These are phyloP conservation scores for Lepetodrilus schrolli DNA, from an alignment of 2,888 invertebrate species.

Conservation along the genomic window DNA sequence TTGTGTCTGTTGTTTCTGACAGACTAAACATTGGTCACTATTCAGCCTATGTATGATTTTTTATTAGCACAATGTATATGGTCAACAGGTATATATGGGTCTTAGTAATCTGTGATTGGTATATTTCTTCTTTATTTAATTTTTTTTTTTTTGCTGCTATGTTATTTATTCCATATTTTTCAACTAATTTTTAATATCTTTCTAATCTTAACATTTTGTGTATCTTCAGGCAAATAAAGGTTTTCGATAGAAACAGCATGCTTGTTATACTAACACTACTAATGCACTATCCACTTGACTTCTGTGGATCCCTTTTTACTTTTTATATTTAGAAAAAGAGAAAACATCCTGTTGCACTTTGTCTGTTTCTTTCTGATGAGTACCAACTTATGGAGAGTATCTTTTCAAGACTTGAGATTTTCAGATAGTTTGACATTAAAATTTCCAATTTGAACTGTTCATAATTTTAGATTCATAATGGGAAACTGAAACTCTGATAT, in stretches of 20 bases:
- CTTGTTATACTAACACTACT: constrained; percentile 41
- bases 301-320: not conserved
- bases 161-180: constrained; percentile 40
- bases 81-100: constrained; percentile 12
- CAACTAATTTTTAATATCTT: constrained; percentile 46
- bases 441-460: no score
- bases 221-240: constrained; percentile 49
- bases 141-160: constrained; percentile 44
- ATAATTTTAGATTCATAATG: no score
- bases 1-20: no score
- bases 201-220: constrained; percentile 51
- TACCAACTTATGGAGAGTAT: no score
- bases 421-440: no score
- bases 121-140: no score
- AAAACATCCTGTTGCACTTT: no score
- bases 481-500: no score
- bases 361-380: no score
- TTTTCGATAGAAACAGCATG: constrained; percentile 43
- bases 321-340: not conserved
- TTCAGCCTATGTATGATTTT: constrained; percentile 24
- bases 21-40: constrained; percentile 26
- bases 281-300: not conserved
- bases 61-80: constrained; percentile 16
- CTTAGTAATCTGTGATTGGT: constrained; percentile 31
- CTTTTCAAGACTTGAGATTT: no score